Conservation (phyloP, 2,797 vertebrate species). For the Siniperca scherzeri region DNA sequence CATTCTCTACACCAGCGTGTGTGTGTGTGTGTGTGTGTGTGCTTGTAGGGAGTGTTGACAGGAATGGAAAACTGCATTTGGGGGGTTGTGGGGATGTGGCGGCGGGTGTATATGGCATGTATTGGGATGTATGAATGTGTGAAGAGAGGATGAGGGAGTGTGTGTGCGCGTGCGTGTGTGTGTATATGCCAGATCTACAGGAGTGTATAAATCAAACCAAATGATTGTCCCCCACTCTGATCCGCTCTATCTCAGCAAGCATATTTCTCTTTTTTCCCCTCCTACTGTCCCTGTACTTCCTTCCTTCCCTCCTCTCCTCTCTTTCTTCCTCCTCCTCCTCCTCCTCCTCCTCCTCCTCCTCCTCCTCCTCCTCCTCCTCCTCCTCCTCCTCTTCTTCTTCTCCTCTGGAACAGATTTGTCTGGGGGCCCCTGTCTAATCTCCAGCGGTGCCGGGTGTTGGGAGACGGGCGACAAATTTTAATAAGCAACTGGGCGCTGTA, state of each 20-base stretch:
- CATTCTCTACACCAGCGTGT: constrained; percentile 51
- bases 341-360: neutral
- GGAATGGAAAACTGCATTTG: constrained; percentile 71
- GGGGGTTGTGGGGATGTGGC: constrained; percentile 27
- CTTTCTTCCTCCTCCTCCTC: neutral
- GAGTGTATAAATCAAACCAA: constrained; percentile 83
- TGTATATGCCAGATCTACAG: constrained; percentile 53
- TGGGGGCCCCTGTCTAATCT: constrained; percentile 79
- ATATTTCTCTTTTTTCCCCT: constrained; percentile 56
- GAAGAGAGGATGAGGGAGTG: neutral
- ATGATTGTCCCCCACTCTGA: constrained; percentile 71
- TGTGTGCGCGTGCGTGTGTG: constrained; percentile 20
- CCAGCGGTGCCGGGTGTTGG: constrained; percentile 76
- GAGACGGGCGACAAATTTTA: constrained; percentile 85
- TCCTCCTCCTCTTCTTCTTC: constrained; percentile 11
- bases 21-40: constrained; percentile 52
- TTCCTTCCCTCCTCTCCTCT: constrained; percentile 23
- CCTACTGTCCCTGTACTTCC: constrained; percentile 65
- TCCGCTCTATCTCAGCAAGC: constrained; percentile 64
- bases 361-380: neutral
- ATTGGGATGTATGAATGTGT: constrained; percentile 57
- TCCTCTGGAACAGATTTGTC: constrained; percentile 81
- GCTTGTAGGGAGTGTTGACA: constrained; percentile 55
- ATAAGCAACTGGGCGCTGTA: constrained; percentile 84
- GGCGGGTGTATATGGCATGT: constrained; percentile 50